A percentile compares a stretch with the other conserved stretches of the same genome.
These are phyloP conservation scores for Diachrysia chrysitis DNA, from an alignment of 2,888 invertebrate genomes.

Conservation along the genomic window DNA sequence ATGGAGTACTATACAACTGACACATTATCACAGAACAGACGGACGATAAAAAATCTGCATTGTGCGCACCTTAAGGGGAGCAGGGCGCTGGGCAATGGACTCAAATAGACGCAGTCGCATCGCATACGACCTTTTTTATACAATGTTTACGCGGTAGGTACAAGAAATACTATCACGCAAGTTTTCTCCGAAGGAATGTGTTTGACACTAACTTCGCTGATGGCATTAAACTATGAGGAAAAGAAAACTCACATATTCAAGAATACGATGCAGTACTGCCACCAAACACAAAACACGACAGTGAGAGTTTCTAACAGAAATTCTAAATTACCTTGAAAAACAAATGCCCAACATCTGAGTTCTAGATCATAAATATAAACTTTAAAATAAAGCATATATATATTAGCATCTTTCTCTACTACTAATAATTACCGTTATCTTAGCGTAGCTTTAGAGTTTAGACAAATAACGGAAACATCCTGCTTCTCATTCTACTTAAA, in stretches of 20 bases:
- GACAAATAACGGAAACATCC: constrained; percentile 3
- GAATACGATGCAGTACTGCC: not conserved
- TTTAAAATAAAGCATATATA: too few relatives aligned
- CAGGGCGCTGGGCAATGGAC: constrained; percentile 23
- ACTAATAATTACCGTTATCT: not conserved
- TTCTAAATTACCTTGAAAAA: too few relatives aligned
- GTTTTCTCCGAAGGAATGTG: constrained; percentile 14
- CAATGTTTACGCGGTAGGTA: constrained; percentile 19
- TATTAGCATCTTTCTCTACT: not conserved
- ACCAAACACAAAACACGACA: not conserved
- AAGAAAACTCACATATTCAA: not conserved
- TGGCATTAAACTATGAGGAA: not conserved
- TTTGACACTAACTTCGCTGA: not conserved
- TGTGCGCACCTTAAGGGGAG: constrained; percentile 13
- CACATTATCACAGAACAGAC: constrained; percentile 7
- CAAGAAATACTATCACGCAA: constrained; percentile 10
- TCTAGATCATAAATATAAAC: too few relatives aligned
- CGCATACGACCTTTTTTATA: constrained; percentile 12
- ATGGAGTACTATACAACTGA: constrained; percentile 10
- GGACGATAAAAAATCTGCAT: constrained; percentile 6
- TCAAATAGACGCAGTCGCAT: constrained; percentile 8
- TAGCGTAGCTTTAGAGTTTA: not conserved
- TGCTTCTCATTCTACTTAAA: not conserved
- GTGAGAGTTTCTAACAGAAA: not conserved
- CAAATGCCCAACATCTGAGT: too few relatives aligned